Conservation (phyloP, 1,140 invertebrate genomes). For the Drosophila neocordata region DNA sequence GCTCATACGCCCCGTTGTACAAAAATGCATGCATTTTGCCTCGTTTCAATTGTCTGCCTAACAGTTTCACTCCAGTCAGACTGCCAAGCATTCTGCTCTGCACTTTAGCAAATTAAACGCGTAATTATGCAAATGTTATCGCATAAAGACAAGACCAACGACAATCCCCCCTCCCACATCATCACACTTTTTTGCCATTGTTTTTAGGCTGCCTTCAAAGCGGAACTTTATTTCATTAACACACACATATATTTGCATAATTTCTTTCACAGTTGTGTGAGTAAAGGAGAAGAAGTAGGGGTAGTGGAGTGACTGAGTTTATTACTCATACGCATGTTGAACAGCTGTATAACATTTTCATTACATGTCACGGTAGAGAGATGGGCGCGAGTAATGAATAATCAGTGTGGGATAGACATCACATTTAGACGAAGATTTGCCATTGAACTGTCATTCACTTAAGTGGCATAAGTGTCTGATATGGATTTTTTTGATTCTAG, state of each 20-base stretch:
- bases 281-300: too few relatives aligned
- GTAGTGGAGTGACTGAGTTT: slow-evolving; percentile 47
- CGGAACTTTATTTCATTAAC: slow-evolving; percentile 77
- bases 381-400: slow-evolving; percentile 70
- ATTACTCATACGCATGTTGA: slow-evolving; percentile 78
- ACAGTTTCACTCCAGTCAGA: slow-evolving; percentile 19
- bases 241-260: slow-evolving; percentile 71
- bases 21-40: slow-evolving; percentile 31
- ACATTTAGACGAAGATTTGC: background rate
- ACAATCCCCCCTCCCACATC: background rate
- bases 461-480: slow-evolving; percentile 9
- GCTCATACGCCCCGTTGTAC: slow-evolving; percentile 52
- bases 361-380: slow-evolving; percentile 42
- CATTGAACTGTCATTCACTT: slow-evolving; percentile 11
- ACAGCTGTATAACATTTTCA: slow-evolving; percentile 78
- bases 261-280: slow-evolving; percentile 31
- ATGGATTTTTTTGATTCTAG: background rate
- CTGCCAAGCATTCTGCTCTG: slow-evolving; percentile 38
- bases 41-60: slow-evolving; percentile 14
- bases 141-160: slow-evolving; percentile 72
- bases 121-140: slow-evolving; percentile 78
- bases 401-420: slow-evolving; percentile 43
- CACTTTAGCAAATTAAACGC: slow-evolving; percentile 79
- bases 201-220: slow-evolving; percentile 68
- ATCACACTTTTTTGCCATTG: background rate